Evolutionary conservation across 1,140 invertebrate genomes (phyloP), one percentile per base, ranked within the genome.

Genomic region (Coboldia fuscipes): DNA sequence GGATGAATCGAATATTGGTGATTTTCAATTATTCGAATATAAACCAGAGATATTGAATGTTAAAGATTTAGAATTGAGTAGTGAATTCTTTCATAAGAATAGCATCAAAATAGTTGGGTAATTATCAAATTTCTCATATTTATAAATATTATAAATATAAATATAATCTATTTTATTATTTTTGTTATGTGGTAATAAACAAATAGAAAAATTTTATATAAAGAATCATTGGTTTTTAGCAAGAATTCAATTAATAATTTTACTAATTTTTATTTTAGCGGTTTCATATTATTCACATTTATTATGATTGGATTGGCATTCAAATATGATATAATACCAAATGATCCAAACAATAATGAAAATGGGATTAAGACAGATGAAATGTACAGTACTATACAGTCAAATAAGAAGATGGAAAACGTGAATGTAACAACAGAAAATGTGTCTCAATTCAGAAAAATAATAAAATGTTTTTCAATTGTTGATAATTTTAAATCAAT

Each of bases 381-480:
- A 8, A 30, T 15, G 17, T 8, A 17, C n/a, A 30, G 17, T 15
- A 15, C 17, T 30, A 27, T 27, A 14, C 33, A 18, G 14, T 20
- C 2, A 10, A 20, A 27, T 10, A 23, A 5, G 31, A 16, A 33
- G 13, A 34, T 19, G 17, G 27, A n/a, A 27, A 28, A 23, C 19
- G 14, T 5, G 47, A 50, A 18, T 50, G 45, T 1, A 47, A 49
- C 16, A 8, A 48, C 9, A 49, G 47, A 47, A 35, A 44, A 9
- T 31, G 37, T 44, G 12, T 33, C 22, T 0, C 6, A 45, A 4
- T 31, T 49, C 2, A 40, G 42, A 0, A 3, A 45, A 14, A 41
- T 42, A 30, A 40, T 51, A 7, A 47, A 42, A 35, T 54, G 52
- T 30, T 55, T 43, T 33, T 50, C 55, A 37, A 21, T 54, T 8